phyloP scores from a whole-genome alignment of 1,140 invertebrate species.

The Aphidius ervi region DNA sequence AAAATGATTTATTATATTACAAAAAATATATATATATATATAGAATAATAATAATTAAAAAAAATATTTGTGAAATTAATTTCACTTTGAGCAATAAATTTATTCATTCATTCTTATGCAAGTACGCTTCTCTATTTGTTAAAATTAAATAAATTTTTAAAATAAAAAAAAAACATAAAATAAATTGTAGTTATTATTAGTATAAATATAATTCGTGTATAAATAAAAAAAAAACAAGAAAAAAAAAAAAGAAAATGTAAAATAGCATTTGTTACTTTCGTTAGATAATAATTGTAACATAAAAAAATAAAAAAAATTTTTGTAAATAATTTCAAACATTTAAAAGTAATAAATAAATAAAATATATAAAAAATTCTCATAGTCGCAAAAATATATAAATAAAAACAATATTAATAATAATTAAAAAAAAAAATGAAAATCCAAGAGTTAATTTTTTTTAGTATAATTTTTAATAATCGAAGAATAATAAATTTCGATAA shows the following conservation, averaged over 20 bases:
- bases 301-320: constrained; percentile 9
- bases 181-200: constrained; percentile 1
- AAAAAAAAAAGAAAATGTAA: constrained; percentile 34
- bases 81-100: neutral
- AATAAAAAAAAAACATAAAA: constrained; percentile 8
- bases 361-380: constrained; percentile 1
- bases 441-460: no score
- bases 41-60: neutral
- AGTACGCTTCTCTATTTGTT: neutral
- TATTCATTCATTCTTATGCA: no score
- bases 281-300: constrained; percentile 26
- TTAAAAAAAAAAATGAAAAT: neutral
- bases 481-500: no score
- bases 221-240: constrained; percentile 15
- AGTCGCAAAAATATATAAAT: neutral
- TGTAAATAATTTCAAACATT: neutral
- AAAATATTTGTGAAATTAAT: constrained; percentile 40
- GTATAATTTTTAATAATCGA: no score
- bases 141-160: constrained; percentile 1
- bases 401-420: neutral
- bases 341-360: constrained; percentile 5
- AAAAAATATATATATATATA: neutral
- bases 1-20: neutral
- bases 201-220: constrained; percentile 32
- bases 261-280: constrained; percentile 52